A percentile compares a stretch with the other conserved stretches of the same genome.
Conservation (phyloP, 2,797 vertebrate species). For the Austrolebias charrua region DNA sequence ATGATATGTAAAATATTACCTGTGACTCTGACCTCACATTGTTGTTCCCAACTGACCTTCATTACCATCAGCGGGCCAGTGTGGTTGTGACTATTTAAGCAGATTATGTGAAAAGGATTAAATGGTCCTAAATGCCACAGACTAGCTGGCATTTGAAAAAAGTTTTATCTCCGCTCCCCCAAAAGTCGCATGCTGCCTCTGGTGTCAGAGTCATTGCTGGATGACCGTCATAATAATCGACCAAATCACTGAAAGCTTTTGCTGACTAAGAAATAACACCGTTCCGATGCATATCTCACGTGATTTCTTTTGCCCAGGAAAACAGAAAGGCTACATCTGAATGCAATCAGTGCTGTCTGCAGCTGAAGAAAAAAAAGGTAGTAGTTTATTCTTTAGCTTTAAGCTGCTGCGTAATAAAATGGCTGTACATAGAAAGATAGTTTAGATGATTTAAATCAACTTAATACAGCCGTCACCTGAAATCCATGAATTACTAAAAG, state of each 20-base stretch:
- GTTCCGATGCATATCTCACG: conserved; percentile 67
- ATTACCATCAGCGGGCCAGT: conserved; percentile 64
- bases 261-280: conserved; percentile 65
- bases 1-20: conserved; percentile 6
- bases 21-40: conserved; percentile 51
- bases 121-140: conserved; percentile 78
- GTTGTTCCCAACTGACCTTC: conserved; percentile 61
- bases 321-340: conserved; percentile 63
- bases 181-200: conserved; percentile 69
- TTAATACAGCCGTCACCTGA: no score
- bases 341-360: conserved; percentile 43
- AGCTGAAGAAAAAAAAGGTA: conserved; percentile 5
- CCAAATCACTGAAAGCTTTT: conserved; percentile 53
- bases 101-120: conserved; percentile 71
- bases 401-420: not conserved
- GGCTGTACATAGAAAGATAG: no score
- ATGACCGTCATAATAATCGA: conserved; percentile 65
- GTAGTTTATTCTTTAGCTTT: not conserved
- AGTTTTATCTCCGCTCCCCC: conserved; percentile 75
- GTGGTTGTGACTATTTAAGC: conserved; percentile 65
- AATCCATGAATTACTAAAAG: no score
- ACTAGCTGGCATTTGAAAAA: conserved; percentile 79
- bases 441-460: no score
- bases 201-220: conserved; percentile 50
- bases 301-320: conserved; percentile 37